Evolutionary conservation across 2,113 vertebrate genomes (phyloP), one percentile per base, ranked within the genome.

Genomic region (Vireo altiloquus): DNA sequence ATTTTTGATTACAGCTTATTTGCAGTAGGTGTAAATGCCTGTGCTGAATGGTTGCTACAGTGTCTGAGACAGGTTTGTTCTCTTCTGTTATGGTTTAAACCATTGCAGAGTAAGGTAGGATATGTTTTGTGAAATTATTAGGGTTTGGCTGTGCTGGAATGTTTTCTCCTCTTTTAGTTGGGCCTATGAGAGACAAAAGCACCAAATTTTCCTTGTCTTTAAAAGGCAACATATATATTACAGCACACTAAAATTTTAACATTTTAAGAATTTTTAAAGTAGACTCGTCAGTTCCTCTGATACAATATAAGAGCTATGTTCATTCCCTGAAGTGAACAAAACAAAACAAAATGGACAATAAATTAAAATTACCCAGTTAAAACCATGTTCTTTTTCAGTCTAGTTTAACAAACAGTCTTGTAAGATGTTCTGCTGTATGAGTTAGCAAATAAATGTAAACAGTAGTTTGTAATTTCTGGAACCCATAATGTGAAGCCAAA

Each of bases 371-470:
- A 35, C 3, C 22, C 30, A 70, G 23, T 74, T 70, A 86, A 83
- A 89, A 52, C 3, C 4, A 18, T 61, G 16, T 81, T 92, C 16
- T 57, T 60, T 89, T 85, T 87, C 25, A 72, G 16, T 66, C 28
- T 76, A 46, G 15, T 7, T 91, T 91, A 79, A n/a, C 10, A 71
- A 46, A 61, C 22, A 49, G 21, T 75, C 52, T 81, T 84, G 60
- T 52, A 66, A 27, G 81, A 47, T 39, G 31, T 75, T 91, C 56
- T 78, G 69, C 42, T 87, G 60, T 27, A 42, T 63, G 52, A 59
- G 12, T 86, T 86, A 66, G 15, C 23, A 95, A 94, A 91, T 78
- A 91, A 89, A 91, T 75, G 64, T 83, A 75, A 94, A 92, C 23
- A 78, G 57, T n/a, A 44, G 15, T 90, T 90, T 89, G 64, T 16